phyloP scores from a whole-genome alignment of 2,797 vertebrate genomes.

The Myotis myotis region DNA sequence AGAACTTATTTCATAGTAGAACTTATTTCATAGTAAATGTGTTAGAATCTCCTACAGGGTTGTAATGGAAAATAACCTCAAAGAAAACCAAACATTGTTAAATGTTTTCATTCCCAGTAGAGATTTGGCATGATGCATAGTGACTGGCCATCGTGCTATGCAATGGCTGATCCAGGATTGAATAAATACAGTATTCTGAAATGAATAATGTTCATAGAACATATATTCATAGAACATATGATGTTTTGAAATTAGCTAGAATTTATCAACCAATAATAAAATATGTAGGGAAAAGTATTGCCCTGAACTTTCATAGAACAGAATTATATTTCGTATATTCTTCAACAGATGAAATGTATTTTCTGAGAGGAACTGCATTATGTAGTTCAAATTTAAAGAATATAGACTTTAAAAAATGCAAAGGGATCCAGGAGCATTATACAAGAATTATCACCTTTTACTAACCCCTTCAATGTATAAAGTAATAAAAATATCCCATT shows the following conservation, averaged over 20 bases:
- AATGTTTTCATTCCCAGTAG: slow-evolving; percentile 52
- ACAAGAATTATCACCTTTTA: slow-evolving; percentile 44
- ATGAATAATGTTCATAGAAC: slow-evolving; percentile 60
- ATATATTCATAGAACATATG: slow-evolving; percentile 50
- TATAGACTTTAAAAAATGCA: slow-evolving; percentile 4
- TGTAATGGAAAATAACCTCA: slow-evolving; percentile 58
- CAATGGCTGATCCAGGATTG: slow-evolving; percentile 11
- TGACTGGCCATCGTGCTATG: slow-evolving; percentile 1
- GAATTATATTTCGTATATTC: slow-evolving; percentile 41
- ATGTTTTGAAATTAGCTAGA: slow-evolving; percentile 45
- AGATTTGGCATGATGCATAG: slow-evolving; percentile 21
- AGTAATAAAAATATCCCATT: slow-evolving; percentile 43
- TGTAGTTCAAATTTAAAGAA: slow-evolving; percentile 59
- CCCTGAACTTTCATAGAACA: slow-evolving; percentile 28
- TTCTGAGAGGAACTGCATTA: slow-evolving; percentile 53
- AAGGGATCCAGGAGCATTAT: slow-evolving; percentile 21
- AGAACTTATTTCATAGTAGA: slow-evolving; percentile 58
- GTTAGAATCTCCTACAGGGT: slow-evolving; percentile 42
- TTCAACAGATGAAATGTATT: slow-evolving; percentile 40
- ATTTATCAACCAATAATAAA: slow-evolving; percentile 18
- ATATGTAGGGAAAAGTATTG: slow-evolving; percentile 32
- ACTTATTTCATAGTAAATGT: slow-evolving; percentile 60
- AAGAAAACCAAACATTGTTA: slow-evolving; percentile 40
- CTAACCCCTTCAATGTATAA: slow-evolving; percentile 40
- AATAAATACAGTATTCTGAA: slow-evolving; percentile 45